Percentiles rank a stretch among this genome's conserved stretches.
phyloP scores from a whole-genome alignment of 1,140 invertebrate genomes.

The Drosophila oshimai region DNA sequence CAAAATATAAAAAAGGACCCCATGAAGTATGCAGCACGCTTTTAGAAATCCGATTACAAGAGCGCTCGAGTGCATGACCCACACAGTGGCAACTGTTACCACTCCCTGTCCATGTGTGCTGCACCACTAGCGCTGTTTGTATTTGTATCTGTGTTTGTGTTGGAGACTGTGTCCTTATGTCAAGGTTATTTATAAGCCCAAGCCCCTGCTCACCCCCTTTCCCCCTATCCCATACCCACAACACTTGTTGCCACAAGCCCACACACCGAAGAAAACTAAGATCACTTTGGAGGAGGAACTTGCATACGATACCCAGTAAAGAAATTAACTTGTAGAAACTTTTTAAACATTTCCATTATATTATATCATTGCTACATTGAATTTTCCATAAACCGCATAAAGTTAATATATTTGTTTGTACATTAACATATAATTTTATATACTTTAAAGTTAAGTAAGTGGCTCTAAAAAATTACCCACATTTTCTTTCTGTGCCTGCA shows the following conservation, averaged over 20 bases:
- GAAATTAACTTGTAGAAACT: no score
- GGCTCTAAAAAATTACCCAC: no score
- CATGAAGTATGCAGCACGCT: constrained; percentile 69
- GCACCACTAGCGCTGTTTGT: not conserved
- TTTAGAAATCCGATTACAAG: constrained; percentile 73
- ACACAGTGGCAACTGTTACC: constrained; percentile 45
- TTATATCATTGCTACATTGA: no score
- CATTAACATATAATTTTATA: no score
- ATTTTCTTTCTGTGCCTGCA: constrained; percentile 3
- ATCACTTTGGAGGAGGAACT: no score
- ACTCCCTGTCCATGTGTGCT: constrained; percentile 5
- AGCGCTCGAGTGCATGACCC: constrained; percentile 63
- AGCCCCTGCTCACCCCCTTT: not conserved
- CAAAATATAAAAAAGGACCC: constrained; percentile 25
- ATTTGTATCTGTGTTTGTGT: not conserved
- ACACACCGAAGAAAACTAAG: not conserved
- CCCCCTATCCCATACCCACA: not conserved
- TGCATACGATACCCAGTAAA: no score
- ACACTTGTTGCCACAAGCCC: constrained; percentile 50
- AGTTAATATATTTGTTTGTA: no score
- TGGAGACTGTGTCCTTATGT: constrained; percentile 30
- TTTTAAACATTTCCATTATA: no score
- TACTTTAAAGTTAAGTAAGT: no score
- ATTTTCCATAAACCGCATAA: no score
- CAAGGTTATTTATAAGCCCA: constrained; percentile 70